These are phyloP conservation scores for Cygnus olor DNA, from an alignment of 2,797 vertebrate genomes.

Conservation along the genomic window DNA sequence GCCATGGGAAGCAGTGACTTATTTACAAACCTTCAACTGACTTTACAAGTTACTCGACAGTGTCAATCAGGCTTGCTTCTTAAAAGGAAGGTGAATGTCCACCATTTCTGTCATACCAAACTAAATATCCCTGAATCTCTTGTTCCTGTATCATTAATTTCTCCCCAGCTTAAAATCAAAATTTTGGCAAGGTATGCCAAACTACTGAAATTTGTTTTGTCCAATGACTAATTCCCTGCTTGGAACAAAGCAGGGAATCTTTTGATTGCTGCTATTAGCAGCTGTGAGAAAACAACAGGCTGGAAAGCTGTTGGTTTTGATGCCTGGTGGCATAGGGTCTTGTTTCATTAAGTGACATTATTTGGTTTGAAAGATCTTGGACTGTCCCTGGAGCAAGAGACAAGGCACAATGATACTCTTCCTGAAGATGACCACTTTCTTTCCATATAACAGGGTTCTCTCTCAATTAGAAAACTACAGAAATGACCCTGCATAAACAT, in stretches of 20 bases:
- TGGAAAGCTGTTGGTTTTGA: background rate
- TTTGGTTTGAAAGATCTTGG: background rate
- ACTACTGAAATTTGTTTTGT: background rate
- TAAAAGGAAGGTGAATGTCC: background rate
- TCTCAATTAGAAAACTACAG: constrained; percentile 1
- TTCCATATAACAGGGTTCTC: background rate
- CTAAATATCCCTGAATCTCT: background rate
- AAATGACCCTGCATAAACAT: constrained; percentile 41
- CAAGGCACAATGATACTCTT: background rate
- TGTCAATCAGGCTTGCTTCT: background rate
- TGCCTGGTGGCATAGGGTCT: background rate
- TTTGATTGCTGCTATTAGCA: background rate
- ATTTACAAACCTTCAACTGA: background rate
- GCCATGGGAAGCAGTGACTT: background rate
- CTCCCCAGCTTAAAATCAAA: background rate
- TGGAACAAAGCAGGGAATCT: background rate
- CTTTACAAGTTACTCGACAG: background rate
- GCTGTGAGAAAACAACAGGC: background rate
- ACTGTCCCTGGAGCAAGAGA: background rate
- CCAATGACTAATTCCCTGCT: background rate
- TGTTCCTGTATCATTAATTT: background rate
- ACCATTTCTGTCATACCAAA: background rate
- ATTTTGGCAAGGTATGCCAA: background rate
- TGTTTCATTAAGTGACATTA: background rate
- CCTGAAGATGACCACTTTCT: background rate